A percentile compares a stretch with the other conserved stretches of the same genome.
Evolutionary conservation across 2,888 invertebrate genomes (phyloP).

Genomic region (Ceratothoa steindachneri): DNA sequence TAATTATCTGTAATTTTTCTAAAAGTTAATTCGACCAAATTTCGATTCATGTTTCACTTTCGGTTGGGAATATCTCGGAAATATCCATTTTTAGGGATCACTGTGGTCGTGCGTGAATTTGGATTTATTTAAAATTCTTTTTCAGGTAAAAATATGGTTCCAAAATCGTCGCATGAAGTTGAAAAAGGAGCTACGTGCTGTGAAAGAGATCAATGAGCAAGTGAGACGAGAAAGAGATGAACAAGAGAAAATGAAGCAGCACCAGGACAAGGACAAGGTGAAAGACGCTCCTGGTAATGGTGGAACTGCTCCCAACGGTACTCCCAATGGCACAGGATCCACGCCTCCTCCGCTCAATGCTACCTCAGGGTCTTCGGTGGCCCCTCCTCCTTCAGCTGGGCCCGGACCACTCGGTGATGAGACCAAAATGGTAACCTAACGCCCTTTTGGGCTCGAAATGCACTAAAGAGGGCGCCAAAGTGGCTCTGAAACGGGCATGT

Average conservation of each 20-base stretch:
- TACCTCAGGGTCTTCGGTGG: slow-evolving; percentile 7
- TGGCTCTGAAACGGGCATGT: not conserved
- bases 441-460: not conserved
- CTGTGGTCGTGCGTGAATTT: too few relatives aligned
- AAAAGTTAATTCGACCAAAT: too few relatives aligned
- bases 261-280: slow-evolving; percentile 39
- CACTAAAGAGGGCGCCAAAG: not conserved
- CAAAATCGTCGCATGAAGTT: slow-evolving; percentile 91
- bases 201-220: slow-evolving; percentile 91
- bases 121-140: too few relatives aligned
- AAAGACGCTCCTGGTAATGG: slow-evolving; percentile 31
- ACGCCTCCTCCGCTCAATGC: slow-evolving; percentile 13
- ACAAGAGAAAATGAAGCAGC: slow-evolving; percentile 69
- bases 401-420: slow-evolving; percentile 5
- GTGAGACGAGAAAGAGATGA: slow-evolving; percentile 84
- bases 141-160: slow-evolving; percentile 48
- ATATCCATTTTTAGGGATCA: too few relatives aligned
- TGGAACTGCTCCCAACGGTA: slow-evolving; percentile 12
- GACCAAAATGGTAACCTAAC: slow-evolving; percentile 29
- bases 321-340: not conserved
- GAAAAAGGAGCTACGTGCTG: slow-evolving; percentile 89
- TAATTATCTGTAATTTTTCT: too few relatives aligned
- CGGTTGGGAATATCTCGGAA: too few relatives aligned
- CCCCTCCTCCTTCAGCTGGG: slow-evolving; percentile 1
- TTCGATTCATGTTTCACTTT: too few relatives aligned